Base-by-base conservation (phyloP, 2,888 invertebrate species). In the Ganaspis brasiliensis region DNA sequence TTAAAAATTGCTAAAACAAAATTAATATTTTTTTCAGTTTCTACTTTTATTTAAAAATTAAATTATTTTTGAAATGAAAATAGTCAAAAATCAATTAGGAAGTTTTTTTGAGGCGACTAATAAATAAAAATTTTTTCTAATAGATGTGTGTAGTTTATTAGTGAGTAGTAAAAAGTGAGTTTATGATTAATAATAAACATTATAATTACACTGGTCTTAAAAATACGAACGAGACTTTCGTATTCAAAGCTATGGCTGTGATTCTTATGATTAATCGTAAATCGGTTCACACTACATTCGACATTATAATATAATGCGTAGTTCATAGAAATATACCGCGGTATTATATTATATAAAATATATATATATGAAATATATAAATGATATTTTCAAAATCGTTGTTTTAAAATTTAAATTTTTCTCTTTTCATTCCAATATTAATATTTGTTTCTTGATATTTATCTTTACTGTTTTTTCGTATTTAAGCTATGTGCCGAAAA, bases 221-320 rank as follows among this genome's bases (percentile, higher is more conserved):
- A 85, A 88, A 89, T 91, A 89, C 90, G 90, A 89, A 89, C 80
- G 77, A 80, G 77, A 87, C 82, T 87, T 91, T 91, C 90, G 91
- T 91, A 90, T 91, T 90, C 91, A 91, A 91, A 91, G 91, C 91
- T 90, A 90, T 90, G 91, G 91, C 91, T 91, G 91, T 91, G 91
- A 91, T 91, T 82, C 83, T 84, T 72, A 81, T 78, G 79, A 89
- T 85, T 90, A 89, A 90, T 86, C 86, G 86, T 87, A 85, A 86
- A 83, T 82, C 86, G 87, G 80, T 89, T 89, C 89, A 85, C 85
- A 88, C 84, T 86, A 85, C 86, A 87, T 84, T 86, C 86, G 84
- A 87, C 85, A 86, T 84, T 86, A 85, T 59, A 26, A 45, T 67
- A 67, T 45, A 67, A 67, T 87, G 84, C 84, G 84, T 83, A 84